A percentile compares a stretch with the other conserved stretches of the same genome.
Conservation (phyloP, 2,113 vertebrate species). For the Laticauda laticaudata region DNA sequence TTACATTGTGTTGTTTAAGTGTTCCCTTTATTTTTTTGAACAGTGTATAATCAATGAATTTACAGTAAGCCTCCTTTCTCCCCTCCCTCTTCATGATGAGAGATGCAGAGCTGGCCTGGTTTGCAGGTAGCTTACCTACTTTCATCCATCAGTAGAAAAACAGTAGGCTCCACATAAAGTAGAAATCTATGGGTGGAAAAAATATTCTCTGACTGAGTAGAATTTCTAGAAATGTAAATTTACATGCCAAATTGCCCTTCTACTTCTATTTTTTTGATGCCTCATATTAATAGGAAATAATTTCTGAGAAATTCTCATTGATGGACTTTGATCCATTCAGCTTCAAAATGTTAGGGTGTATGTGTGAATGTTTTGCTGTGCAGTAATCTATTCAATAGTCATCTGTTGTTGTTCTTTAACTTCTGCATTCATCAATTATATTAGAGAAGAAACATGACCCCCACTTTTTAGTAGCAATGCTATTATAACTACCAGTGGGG, state of each 20-base stretch:
- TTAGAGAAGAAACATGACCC: background rate
- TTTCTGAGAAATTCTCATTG: background rate
- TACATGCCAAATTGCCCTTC: background rate
- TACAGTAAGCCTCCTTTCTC: background rate
- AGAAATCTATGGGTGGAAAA: background rate
- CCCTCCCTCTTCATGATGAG: background rate
- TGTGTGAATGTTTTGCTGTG: background rate
- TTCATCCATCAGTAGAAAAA: background rate
- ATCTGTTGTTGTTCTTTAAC: background rate
- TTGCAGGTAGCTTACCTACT: background rate
- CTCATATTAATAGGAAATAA: background rate
- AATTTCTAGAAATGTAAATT: background rate
- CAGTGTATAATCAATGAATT: background rate
- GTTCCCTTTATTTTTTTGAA: too few relatives aligned
- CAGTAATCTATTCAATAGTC: background rate
- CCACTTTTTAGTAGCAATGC: background rate
- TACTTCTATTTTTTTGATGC: background rate
- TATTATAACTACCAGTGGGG: background rate
- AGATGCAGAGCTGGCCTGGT: background rate
- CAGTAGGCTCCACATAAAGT: background rate
- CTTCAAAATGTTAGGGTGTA: background rate
- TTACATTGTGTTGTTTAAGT: too few relatives aligned
- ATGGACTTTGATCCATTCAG: background rate
- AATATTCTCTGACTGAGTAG: background rate
- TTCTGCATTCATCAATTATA: background rate